Percentiles rank a stretch among this genome's conserved stretches.
phyloP scores from a whole-genome alignment of 2,888 invertebrate genomes.

The Resseliella maxima region DNA sequence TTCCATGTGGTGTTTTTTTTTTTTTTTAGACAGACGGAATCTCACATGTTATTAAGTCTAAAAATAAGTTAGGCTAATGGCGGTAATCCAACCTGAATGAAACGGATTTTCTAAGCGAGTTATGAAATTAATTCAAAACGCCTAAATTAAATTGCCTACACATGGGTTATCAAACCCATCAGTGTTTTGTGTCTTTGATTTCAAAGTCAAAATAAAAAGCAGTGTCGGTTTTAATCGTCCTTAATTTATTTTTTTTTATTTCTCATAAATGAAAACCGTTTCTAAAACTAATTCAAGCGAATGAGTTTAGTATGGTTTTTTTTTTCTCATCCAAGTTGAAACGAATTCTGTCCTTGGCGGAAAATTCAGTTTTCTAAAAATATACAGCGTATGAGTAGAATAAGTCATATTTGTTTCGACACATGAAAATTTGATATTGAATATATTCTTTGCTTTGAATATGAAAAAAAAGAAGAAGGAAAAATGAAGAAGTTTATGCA shows the following conservation, averaged over 20 bases:
- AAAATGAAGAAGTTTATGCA: not conserved
- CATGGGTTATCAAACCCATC: constrained; percentile 9
- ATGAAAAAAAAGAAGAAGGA: not conserved
- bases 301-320: not conserved
- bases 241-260: not conserved
- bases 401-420: constrained; percentile 2
- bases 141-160: constrained; percentile 12
- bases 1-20: not conserved
- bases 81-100: not conserved
- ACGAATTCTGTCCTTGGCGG: constrained; percentile 25
- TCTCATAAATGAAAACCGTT: not conserved
- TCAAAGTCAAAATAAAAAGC: not conserved
- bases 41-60: not conserved
- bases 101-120: not conserved
- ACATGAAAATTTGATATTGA: not conserved
- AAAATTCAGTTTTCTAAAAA: constrained; percentile 27
- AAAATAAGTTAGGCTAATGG: not conserved
- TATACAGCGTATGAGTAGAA: not conserved
- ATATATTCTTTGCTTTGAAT: not conserved
- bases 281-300: not conserved
- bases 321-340: not conserved
- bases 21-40: not conserved
- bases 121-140: not conserved
- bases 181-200: not conserved
- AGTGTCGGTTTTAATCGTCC: not conserved